A percentile compares a stretch with the other conserved stretches of the same genome.
phyloP scores from a whole-genome alignment of 2,113 vertebrate species.

The Carollia perspicillata region DNA sequence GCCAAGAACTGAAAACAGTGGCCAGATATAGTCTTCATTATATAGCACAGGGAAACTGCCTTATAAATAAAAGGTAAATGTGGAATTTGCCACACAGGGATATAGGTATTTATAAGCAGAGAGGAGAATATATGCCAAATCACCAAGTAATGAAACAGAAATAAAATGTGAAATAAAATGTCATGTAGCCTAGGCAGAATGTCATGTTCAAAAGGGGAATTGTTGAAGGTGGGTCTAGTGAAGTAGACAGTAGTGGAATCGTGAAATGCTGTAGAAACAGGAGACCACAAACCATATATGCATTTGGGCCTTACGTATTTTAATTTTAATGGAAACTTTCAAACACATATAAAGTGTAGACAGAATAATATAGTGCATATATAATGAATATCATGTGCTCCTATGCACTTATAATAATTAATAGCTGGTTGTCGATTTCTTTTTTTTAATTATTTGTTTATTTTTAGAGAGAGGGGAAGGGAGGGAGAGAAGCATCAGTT shows the following conservation, averaged over 20 bases:
- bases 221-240: background rate
- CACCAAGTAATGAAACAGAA: background rate
- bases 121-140: conserved; percentile 19
- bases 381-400: background rate
- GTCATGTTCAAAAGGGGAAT: background rate
- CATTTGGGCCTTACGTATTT: background rate
- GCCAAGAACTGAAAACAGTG: background rate
- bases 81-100: background rate
- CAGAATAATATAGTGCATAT: background rate
- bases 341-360: background rate
- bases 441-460: too few relatives aligned
- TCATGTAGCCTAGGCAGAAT: background rate
- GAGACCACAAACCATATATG: background rate
- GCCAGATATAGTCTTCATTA: background rate
- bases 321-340: background rate
- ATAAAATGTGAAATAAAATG: conserved; percentile 24
- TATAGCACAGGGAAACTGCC: background rate
- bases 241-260: background rate
- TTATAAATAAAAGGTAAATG: background rate
- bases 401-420: background rate
- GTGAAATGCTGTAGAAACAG: background rate
- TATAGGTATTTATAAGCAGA: background rate
- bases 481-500: too few relatives aligned
- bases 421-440: background rate
- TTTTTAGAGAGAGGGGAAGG: too few relatives aligned